These are phyloP conservation scores for Epinephelus cyanopodus DNA, from an alignment of 2,113 vertebrate species.

Conservation along the genomic window DNA sequence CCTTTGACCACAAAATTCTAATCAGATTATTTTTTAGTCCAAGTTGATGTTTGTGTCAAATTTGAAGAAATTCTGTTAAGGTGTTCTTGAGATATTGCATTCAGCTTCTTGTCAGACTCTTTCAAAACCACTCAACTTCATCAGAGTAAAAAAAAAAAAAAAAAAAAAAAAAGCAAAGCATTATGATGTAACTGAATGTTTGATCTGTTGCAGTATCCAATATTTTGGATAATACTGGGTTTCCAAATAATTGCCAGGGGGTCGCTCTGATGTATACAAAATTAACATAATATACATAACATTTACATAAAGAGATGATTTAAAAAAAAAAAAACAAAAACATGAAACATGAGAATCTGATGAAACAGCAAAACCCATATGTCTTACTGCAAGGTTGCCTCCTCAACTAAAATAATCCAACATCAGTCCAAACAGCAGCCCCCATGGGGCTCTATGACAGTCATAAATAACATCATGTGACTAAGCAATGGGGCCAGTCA, in stretches of 20 bases:
- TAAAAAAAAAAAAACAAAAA: background rate
- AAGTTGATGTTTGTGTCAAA: too few relatives aligned
- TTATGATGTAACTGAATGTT: background rate
- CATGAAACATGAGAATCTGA: background rate
- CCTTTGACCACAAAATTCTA: too few relatives aligned
- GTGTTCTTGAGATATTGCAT: too few relatives aligned
- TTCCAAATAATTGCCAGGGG: background rate
- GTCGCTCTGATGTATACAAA: background rate
- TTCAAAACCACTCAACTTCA: background rate
- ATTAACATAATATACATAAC: background rate
- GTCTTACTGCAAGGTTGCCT: background rate
- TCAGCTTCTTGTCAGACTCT: background rate
- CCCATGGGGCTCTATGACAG: background rate
- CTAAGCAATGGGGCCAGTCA: slow-evolving; percentile 15
- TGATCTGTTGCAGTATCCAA: too few relatives aligned
- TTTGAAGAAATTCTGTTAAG: too few relatives aligned
- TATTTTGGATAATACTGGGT: background rate
- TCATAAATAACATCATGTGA: slow-evolving; percentile 44
- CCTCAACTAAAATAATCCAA: background rate
- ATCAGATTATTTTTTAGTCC: too few relatives aligned
- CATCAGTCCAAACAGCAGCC: background rate
- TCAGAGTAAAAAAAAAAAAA: background rate
- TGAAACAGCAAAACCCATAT: background rate
- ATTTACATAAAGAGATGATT: background rate
- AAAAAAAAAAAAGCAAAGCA: background rate